Evolutionary conservation across 2,113 vertebrate genomes (phyloP), one percentile per base, ranked within the genome.

Genomic region (Gorsachius goisagi): DNA sequence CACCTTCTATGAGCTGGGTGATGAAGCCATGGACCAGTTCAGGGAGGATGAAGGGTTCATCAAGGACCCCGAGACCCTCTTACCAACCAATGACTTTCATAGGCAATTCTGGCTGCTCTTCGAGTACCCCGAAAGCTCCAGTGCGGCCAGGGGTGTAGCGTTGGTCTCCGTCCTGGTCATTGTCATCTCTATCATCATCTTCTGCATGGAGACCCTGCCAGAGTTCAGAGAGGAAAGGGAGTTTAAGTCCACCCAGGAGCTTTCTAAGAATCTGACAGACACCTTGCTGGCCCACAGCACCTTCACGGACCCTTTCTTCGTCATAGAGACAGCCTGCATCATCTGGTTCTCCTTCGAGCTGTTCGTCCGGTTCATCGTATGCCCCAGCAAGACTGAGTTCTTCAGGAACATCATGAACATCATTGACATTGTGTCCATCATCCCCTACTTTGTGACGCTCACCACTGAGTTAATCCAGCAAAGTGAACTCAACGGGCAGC

Each of bases 341-440:
- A 63, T 98, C 60, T 99, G 99, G 99, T 99, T 99, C 96, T 98
- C 98, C 96, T 99, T 99, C 2, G 99, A 99, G 90, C 97, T 99
- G 16, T 96, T 96, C 1, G 98, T 99, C 50, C 98, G 99, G 10
- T 99, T 99, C 80, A 53, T 98, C 8, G 99, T 98, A 24, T 99
- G 99, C 85, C 99, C 99, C 49, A 99, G 99, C 98, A 99, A 99
- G 97, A 97, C 97, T 0, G 98, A 98, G 32, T 99, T 99, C 98
- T 99, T 99, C 97, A 98, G 98, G 93, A 99, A 99, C 97, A 98
- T 99, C 96, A 99, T 99, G 99, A 99, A 99, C 94, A 98, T 99
- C 37, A 99, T 99, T 2, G 99, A 99, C 96, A 98, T 99, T 9
- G 97, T 99, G 89, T 99, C 99, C 87, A 99, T 99, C 95, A 98